Conservation (phyloP, 2,113 vertebrate genomes). For the Origma solitaria region DNA sequence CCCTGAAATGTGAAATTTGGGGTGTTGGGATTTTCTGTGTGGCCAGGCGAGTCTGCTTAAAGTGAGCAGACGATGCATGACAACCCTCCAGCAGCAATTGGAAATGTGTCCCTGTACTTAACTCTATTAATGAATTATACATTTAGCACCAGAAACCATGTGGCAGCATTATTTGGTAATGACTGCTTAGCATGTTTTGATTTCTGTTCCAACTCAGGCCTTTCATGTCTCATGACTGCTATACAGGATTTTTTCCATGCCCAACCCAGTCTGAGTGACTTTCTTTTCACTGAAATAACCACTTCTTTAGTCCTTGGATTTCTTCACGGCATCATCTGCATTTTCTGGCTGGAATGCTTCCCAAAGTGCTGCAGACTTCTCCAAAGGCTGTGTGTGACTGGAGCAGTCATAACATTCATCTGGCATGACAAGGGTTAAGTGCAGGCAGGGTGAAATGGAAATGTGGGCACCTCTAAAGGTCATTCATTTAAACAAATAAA, state of each 20-base stretch:
- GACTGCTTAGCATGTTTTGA: slow-evolving; percentile 22
- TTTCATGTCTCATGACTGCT: slow-evolving; percentile 34
- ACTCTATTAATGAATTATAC: background rate
- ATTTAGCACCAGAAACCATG: background rate
- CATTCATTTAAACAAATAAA: background rate
- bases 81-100: background rate
- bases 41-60: background rate
- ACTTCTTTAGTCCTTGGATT: background rate
- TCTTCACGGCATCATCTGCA: background rate
- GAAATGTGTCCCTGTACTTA: background rate
- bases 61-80: background rate
- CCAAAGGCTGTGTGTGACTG: background rate
- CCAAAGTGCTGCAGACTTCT: background rate
- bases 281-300: slow-evolving; percentile 26
- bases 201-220: background rate
- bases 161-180: slow-evolving; percentile 32
- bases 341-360: background rate
- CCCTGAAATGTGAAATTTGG: background rate
- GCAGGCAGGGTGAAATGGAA: background rate
- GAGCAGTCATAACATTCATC: background rate
- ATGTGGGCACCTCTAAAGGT: background rate
- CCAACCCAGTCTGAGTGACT: background rate
- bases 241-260: background rate
- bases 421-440: background rate
- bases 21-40: background rate